Evolutionary conservation across 2,797 vertebrate species (phyloP).

Genomic region (Acipenser oxyrinchus): DNA sequence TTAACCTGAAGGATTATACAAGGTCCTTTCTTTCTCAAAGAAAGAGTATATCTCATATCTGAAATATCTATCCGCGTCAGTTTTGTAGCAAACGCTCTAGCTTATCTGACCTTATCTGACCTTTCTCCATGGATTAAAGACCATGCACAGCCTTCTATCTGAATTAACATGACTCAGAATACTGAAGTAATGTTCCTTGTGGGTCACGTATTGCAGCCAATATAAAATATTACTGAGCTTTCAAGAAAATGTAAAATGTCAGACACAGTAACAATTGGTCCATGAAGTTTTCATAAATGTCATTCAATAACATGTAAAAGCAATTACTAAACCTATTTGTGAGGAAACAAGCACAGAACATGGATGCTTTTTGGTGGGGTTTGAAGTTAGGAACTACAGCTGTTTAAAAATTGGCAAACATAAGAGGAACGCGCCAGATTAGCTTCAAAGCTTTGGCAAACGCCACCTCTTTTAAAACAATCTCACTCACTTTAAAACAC

Average conservation of each 20-base stretch:
- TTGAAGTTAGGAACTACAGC: too few relatives aligned
- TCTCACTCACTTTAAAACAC: too few relatives aligned
- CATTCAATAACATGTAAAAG: slow-evolving; percentile 34
- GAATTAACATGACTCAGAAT: slow-evolving; percentile 39
- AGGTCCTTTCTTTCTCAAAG: slow-evolving; percentile 12
- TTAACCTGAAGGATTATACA: slow-evolving; percentile 27
- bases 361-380: too few relatives aligned
- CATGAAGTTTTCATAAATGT: slow-evolving; percentile 62
- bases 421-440: too few relatives aligned
- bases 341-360: slow-evolving; percentile 16
- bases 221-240: slow-evolving; percentile 38
- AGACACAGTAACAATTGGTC: slow-evolving; percentile 37
- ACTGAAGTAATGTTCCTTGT: slow-evolving; percentile 35
- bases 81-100: not conserved
- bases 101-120: slow-evolving; percentile 46
- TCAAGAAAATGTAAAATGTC: slow-evolving; percentile 56
- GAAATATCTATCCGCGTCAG: slow-evolving; percentile 27
- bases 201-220: slow-evolving; percentile 25
- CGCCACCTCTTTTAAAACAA: too few relatives aligned
- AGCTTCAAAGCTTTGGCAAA: too few relatives aligned
- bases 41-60: slow-evolving; percentile 21
- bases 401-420: too few relatives aligned
- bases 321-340: slow-evolving; percentile 38
- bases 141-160: slow-evolving; percentile 47
- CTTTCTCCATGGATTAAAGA: slow-evolving; percentile 55